Evolutionary conservation across 2,113 vertebrate genomes (phyloP).

Genomic region (Coreoperca whiteheadi): DNA sequence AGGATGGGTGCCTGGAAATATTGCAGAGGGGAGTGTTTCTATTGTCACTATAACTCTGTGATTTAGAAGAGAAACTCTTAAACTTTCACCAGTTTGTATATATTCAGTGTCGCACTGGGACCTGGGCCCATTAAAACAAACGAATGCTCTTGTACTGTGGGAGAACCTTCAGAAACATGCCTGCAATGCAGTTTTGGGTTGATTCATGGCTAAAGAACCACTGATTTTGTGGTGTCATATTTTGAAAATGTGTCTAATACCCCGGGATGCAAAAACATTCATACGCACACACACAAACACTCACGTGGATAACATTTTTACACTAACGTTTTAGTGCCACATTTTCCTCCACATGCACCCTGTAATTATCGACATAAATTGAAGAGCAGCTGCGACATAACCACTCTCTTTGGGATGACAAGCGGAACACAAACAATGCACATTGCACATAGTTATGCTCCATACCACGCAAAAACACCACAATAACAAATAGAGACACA

Average conservation of each 20-base stretch:
- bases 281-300: not conserved
- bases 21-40: constrained; percentile 52
- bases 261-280: not conserved
- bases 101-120: constrained; percentile 45
- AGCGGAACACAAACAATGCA: constrained; percentile 17
- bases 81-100: constrained; percentile 40
- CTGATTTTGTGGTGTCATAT: constrained; percentile 39
- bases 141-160: constrained; percentile 15
- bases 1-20: constrained; percentile 45
- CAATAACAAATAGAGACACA: not conserved
- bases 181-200: constrained; percentile 18
- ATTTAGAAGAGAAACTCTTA: constrained; percentile 57
- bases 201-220: constrained; percentile 26
- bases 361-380: constrained; percentile 55
- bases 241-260: constrained; percentile 32
- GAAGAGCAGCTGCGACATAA: constrained; percentile 48
- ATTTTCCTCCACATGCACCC: constrained; percentile 19
- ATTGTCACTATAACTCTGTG: constrained; percentile 43
- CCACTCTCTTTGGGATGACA: constrained; percentile 17
- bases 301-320: not conserved
- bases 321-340: constrained; percentile 11
- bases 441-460: not conserved
- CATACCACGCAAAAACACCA: not conserved
- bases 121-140: constrained; percentile 47
- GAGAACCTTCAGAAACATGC: constrained; percentile 14